Base-by-base conservation (phyloP, 2,797 vertebrate species). In the Sebastes alutus region DNA sequence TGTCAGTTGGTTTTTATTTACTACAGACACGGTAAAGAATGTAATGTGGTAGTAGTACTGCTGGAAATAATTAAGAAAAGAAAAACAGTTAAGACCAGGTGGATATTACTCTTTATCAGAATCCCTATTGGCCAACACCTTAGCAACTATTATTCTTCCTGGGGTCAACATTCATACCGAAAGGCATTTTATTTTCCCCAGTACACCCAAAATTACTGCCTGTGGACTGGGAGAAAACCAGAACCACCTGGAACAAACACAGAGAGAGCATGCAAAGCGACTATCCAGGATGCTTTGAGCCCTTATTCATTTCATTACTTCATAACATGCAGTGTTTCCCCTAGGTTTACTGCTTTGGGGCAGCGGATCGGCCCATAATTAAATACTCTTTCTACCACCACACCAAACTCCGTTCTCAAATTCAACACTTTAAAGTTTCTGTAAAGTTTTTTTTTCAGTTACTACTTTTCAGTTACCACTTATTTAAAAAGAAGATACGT, bases 171-270 rank as follows among this genome's bases (percentile, higher is more conserved):
- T 77, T 79, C 46, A 67, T 58, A 72, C 72, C 2, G 9, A 42
- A 78, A 77, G n/a, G 22, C 42, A 52, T 87, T 87, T 83, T 30
- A 68, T 76, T 79, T 75, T 69, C 68, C 27, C 71, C 35, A 72
- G 1, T 73, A 68, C 62, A 73, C 59, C 25, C 23, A 27, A 73
- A 67, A 56, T 72, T 0, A 72, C 80, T 80, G 42, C 30, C 11
- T 32, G 56, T 72, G 68, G 54, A 63, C 46, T 54, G 33, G 35
- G 63, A 78, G 73, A 55, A 80, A 88, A 84, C 56, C 65, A 79
- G 60, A 80, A 77, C 67, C 71, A 77, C 67, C 61, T 80, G 75
- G 22, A 67, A 70, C 18, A 60, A 60, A 65, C 29, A 12, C 56
- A 4, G 10, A n/a, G 4, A n/a, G 20, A 77, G 70, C 49, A 62